Base-by-base conservation (phyloP, 2,113 vertebrate species). In the Sigmodon hispidus region DNA sequence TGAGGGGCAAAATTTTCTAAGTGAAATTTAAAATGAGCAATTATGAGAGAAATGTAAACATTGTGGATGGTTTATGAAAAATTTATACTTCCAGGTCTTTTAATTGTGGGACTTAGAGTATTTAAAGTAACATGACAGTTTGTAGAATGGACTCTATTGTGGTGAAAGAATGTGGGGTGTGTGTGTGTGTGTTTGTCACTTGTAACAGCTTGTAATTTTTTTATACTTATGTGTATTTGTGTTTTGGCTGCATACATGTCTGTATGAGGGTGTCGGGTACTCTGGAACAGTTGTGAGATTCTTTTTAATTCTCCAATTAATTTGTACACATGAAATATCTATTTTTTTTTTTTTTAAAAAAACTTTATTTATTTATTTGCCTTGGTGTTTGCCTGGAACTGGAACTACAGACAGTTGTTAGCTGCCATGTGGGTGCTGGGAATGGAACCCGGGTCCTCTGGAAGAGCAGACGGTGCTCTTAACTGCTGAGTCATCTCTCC, bases 251-350 rank as follows among this genome's bases (percentile, higher is more conserved):
- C 31, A 2, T 67, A 31, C 31, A 16, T 34, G 65, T 67, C 65
- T 67, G 31, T 31, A 16, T 67, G 31, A 67, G 31, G 31, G 65
- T 67, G 65, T 57, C 5, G 1, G 31, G 65, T 34, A 34, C 31
- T 13, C 65, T 67, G 65, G 65, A 31, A 34, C 5, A 13, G 63
- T 31, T 34, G 29, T 67, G 29, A 67, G 63, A 29, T 13, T 87
- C 40, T 63, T 76, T 94, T 72, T 79, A 88, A 94, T n/a, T 86
- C 83, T 79, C 59, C 57, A 85, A 11, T 96, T 91, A 65, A 89
- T 93, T 59, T 91, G 26, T 21, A 22, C 2, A 0, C 34, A 63
- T 40, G 48, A 31, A 77, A 87, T 79, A 17, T 84, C 26, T 52
- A 87, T n/a, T n/a, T n/a, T n/a, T n/a, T n/a, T n/a, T n/a, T n/a